These are phyloP conservation scores for Pelodytes ibericus DNA, from an alignment of 2,797 vertebrate genomes.

Conservation along the genomic window DNA sequence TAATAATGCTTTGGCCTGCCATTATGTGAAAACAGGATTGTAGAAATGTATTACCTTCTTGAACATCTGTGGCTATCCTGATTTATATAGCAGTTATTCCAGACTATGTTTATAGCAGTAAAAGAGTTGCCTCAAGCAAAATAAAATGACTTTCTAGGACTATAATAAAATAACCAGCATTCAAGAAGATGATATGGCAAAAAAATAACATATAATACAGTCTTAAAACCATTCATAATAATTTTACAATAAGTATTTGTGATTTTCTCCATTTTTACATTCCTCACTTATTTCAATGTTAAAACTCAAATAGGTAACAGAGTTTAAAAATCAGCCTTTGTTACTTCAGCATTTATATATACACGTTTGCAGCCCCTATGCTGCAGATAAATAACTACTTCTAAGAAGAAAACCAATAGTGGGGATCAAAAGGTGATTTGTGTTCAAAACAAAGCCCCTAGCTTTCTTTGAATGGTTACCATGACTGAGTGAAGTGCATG, in stretches of 20 bases:
- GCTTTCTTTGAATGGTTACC: too few species aligned
- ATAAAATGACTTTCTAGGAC: slow-evolving; percentile 9
- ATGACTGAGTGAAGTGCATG: too few species aligned
- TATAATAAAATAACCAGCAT: not conserved
- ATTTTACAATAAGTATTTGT: not conserved
- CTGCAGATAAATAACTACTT: not conserved
- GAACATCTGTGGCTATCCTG: not conserved
- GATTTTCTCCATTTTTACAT: too few species aligned
- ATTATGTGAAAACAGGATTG: too few species aligned
- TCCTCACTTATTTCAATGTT: not conserved
- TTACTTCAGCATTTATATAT: not conserved
- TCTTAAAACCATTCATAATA: not conserved
- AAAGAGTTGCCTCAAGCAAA: not conserved
- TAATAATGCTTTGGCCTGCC: too few species aligned
- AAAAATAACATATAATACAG: not conserved
- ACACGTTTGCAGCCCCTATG: too few species aligned
- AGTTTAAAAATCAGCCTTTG: not conserved
- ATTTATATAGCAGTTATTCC: not conserved
- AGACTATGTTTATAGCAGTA: not conserved
- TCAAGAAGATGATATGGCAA: not conserved
- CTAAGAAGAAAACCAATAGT: not conserved
- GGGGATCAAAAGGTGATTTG: not conserved
- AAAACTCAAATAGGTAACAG: not conserved
- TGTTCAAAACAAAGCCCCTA: not conserved
- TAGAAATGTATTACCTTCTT: not conserved